Conservation (phyloP, 2,113 vertebrate species). For the Genyomyrus donnyi region DNA sequence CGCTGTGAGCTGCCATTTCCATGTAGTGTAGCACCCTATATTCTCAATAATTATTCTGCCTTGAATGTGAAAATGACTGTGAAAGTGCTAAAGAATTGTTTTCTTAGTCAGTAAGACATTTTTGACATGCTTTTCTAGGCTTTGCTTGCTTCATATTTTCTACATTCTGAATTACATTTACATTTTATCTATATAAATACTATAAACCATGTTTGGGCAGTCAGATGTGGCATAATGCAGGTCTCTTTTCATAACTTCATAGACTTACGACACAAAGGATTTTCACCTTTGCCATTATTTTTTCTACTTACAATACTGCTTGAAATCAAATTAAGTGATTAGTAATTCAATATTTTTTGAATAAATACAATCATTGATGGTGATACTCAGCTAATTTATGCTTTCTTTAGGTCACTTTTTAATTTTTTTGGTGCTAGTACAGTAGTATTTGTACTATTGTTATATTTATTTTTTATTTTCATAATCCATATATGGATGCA, state of each 20-base stretch:
- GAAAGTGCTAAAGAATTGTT: conserved; percentile 62
- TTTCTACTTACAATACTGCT: neutral
- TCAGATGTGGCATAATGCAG: neutral
- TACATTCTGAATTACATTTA: neutral
- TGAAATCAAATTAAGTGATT: neutral
- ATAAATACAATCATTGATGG: neutral
- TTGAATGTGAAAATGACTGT: conserved; percentile 69
- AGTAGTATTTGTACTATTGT: neutral
- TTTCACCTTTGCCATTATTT: neutral
- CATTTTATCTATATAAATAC: neutral
- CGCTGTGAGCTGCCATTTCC: conserved; percentile 49
- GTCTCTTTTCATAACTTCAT: conserved; percentile 6
- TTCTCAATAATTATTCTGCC: conserved; percentile 67
- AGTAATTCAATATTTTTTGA: neutral
- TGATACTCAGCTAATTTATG: neutral
- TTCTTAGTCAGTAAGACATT: neutral
- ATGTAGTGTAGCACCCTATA: conserved; percentile 53
- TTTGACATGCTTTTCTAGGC: neutral
- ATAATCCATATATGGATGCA: neutral
- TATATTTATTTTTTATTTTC: neutral
- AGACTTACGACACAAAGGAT: neutral
- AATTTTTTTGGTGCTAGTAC: neutral
- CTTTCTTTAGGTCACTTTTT: neutral
- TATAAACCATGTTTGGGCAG: neutral
- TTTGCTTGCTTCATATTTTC: neutral